Conservation (phyloP, 2,797 vertebrate genomes). For the Carcharodon carcharias region DNA sequence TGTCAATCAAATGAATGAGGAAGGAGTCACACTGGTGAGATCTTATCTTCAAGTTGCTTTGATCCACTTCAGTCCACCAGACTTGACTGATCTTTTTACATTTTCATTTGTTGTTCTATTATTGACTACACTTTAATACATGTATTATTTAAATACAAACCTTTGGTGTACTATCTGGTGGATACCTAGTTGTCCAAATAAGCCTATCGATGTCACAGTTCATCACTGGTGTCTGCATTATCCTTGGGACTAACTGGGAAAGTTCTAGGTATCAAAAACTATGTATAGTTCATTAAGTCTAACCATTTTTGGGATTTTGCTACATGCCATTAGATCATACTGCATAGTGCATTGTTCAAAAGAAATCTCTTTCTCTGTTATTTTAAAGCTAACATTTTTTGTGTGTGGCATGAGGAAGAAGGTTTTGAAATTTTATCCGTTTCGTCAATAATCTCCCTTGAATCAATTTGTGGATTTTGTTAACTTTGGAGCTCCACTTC, state of each 20-base stretch:
- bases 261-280: not conserved
- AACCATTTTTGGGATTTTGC: not conserved
- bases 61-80: not conserved
- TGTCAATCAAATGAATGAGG: slow-evolving; percentile 73
- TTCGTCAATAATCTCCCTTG: not conserved
- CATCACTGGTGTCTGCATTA: not conserved
- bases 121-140: not conserved
- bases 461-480: not conserved
- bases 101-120: not conserved
- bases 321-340: not conserved
- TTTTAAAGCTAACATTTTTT: not conserved
- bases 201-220: not conserved
- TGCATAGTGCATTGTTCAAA: not conserved
- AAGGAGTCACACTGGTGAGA: slow-evolving; percentile 83
- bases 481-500: not conserved
- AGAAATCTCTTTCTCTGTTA: not conserved
- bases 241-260: not conserved
- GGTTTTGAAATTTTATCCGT: not conserved
- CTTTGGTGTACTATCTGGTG: not conserved
- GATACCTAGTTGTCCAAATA: not conserved
- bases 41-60: not conserved
- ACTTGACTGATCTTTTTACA: not conserved
- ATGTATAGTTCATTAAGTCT: not conserved
- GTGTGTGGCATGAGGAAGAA: not conserved
- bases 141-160: not conserved